Evolutionary conservation across 2,888 invertebrate species (phyloP).

Genomic region (Diachrysia chrysitis): DNA sequence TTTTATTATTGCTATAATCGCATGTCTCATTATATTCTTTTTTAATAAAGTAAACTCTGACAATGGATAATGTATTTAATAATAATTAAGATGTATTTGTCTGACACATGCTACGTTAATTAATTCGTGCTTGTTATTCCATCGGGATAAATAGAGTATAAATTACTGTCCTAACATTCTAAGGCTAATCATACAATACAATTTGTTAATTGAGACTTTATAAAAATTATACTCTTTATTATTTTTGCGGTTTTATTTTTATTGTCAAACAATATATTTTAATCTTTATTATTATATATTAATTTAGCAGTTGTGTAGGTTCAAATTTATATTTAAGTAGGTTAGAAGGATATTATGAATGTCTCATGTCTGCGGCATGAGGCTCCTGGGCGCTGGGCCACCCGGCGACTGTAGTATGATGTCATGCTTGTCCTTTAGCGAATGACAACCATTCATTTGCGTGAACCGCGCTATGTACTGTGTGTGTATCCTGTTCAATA

Average conservation of each 20-base stretch:
- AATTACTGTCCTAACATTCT: neutral
- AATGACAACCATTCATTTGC: slow-evolving; percentile 63
- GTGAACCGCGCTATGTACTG: slow-evolving; percentile 57
- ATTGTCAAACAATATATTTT: neutral
- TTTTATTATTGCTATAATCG: neutral
- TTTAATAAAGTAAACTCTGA: neutral
- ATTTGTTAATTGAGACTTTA: neutral
- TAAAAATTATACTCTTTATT: neutral
- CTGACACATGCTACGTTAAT: neutral
- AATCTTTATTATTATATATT: too few relatives aligned
- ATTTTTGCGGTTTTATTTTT: neutral
- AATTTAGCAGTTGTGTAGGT: too few relatives aligned
- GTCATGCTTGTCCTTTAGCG: slow-evolving; percentile 65
- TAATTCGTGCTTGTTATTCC: neutral
- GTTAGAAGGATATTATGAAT: neutral
- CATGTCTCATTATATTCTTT: neutral
- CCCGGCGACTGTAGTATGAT: slow-evolving; percentile 54
- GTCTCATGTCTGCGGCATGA: slow-evolving; percentile 20
- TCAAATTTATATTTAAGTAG: too few relatives aligned
- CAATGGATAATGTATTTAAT: neutral
- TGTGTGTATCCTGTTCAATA: slow-evolving; percentile 58
- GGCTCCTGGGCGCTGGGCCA: slow-evolving; percentile 32
- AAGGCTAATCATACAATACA: neutral
- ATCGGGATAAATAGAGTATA: neutral
- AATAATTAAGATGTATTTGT: slow-evolving; percentile 4